Conservation (phyloP, 2,888 invertebrate species). For the Agrochola circellaris region DNA sequence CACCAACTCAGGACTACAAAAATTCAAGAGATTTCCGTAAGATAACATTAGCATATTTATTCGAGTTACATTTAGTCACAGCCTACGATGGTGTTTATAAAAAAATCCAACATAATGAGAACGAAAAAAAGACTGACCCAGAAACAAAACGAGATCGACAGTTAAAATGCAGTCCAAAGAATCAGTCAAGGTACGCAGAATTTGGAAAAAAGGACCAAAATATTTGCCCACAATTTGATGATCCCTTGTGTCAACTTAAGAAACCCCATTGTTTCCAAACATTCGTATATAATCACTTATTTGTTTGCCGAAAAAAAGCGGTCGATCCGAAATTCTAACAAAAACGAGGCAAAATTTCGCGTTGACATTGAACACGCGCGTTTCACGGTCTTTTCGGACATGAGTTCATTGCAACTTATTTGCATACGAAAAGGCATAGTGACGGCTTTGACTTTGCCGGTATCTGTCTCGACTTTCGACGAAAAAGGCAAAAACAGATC, state of each 20-base stretch:
- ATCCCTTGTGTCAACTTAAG: conserved; percentile 67
- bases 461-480: conserved; percentile 81
- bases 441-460: conserved; percentile 83
- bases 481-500: conserved; percentile 81
- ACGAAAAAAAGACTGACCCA: conserved; percentile 36
- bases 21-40: conserved; percentile 66
- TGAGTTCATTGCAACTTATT: conserved; percentile 87
- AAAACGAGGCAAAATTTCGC: conserved; percentile 75
- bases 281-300: conserved; percentile 71
- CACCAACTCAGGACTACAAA: conserved; percentile 59
- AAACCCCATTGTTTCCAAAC: conserved; percentile 69
- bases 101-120: conserved; percentile 27
- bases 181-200: conserved; percentile 63
- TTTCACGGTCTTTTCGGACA: conserved; percentile 78
- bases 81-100: conserved; percentile 30
- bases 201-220: conserved; percentile 61
- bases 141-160: conserved; percentile 47
- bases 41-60: conserved; percentile 62
- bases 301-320: conserved; percentile 71
- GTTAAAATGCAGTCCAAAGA: conserved; percentile 50
- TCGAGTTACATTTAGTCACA: conserved; percentile 48
- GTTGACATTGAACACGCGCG: conserved; percentile 82
- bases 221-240: conserved; percentile 70
- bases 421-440: conserved; percentile 86
- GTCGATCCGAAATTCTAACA: conserved; percentile 69